Conservation (phyloP, 2,113 vertebrate genomes). For the Entelurus aequoreus region DNA sequence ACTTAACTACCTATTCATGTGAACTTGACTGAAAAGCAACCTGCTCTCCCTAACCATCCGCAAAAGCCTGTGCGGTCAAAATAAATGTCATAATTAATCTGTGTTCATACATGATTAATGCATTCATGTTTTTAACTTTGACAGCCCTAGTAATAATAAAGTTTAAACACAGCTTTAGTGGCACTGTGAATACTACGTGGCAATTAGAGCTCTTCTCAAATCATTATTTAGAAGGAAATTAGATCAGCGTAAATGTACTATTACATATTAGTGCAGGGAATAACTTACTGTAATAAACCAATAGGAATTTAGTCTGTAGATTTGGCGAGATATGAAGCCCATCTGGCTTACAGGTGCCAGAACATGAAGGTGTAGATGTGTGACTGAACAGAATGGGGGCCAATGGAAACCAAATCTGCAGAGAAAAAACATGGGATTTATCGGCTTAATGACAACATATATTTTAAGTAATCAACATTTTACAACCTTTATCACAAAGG, state of each 20-base stretch:
- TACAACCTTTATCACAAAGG: no score
- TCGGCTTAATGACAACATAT: no score
- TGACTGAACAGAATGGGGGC: slow-evolving; percentile 90
- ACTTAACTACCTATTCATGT: no score
- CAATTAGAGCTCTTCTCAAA: background rate
- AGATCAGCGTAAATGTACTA: background rate
- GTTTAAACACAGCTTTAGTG: background rate
- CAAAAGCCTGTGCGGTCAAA: no score
- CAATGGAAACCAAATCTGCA: slow-evolving; percentile 93
- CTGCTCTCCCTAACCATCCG: no score
- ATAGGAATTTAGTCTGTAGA: slow-evolving; percentile 87
- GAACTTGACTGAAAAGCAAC: no score
- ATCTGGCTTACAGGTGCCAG: slow-evolving; percentile 88
- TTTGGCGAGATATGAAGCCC: slow-evolving; percentile 81
- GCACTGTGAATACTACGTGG: background rate
- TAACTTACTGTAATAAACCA: slow-evolving; percentile 92
- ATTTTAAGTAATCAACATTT: no score
- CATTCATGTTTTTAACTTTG: no score
- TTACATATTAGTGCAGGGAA: background rate
- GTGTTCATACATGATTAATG: no score
- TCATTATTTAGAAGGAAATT: no score
- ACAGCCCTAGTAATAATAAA: no score
- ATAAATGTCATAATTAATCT: no score
- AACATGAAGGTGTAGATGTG: slow-evolving; percentile 92
- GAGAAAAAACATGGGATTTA: slow-evolving; percentile 19